Evolutionary conservation across 64 coral and sea anemone species (phyloP), one percentile per base, ranked within the genome.

Genomic region (Montipora capricornis): DNA sequence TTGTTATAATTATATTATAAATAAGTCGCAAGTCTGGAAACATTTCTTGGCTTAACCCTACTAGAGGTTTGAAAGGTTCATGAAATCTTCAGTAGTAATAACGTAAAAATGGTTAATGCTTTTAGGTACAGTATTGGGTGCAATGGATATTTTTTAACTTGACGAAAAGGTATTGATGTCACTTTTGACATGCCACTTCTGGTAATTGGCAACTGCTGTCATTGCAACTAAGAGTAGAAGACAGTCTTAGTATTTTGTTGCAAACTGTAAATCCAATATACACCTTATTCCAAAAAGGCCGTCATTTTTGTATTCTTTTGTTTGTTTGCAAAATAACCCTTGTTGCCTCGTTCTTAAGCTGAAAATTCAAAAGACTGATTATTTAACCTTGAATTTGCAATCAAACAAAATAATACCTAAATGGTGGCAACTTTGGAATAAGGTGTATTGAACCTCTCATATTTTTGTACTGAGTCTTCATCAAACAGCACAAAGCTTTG

Each of bases 381-480:
- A 26, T 26, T 26, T 26, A 26, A 26, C 26, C 26, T 26, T 26
- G 26, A 26, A 26, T 26, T 26, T 26, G 26, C 26, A 26, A 26
- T 26, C 26, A 26, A 26, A 26, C 53, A 57, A 57, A 57, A 7
- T 57, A 57, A 57, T 57, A 57, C 5, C 53, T 57, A 57, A 57
- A 57, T 57, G 53, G 53, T 10, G 5, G 53, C 10, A 57, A 57
- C 53, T 57, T 57, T 6, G 53, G 11, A 11, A 37, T 37, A 37
- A 37, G 29, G 29, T 37, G 29, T 37, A 37, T 37, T 37, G 29
- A 37, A 37, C 29, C 29, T 57, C 53, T 8, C 53, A 86, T 86
- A 86, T 86, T 86, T 86, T 86, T 86, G 82, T 86, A 86, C 17
- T 29, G 26, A 17, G 46, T 67, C 59, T 64, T 86, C 16, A 46